phyloP scores from a whole-genome alignment of 2,797 vertebrate genomes.

The Prunella strophiata region DNA sequence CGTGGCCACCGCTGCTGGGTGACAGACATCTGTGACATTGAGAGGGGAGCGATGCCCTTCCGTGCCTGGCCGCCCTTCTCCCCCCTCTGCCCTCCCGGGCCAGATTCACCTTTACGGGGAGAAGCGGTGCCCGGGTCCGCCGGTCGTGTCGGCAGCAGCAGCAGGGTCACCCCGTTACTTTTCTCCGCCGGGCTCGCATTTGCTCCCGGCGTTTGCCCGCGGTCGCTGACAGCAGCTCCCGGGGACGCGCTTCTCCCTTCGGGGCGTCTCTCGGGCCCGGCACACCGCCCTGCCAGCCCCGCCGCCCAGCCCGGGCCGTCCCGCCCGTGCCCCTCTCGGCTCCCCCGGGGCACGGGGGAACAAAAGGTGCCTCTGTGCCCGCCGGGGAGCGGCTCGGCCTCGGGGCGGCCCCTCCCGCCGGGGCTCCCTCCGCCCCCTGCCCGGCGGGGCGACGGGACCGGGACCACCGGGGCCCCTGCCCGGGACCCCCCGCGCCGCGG shows the following conservation, averaged over 20 bases:
- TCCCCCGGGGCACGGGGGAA: neutral
- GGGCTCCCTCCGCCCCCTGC: neutral
- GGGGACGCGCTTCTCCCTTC: neutral
- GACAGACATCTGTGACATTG: conserved; percentile 18
- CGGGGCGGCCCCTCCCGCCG: neutral
- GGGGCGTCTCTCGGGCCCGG: neutral
- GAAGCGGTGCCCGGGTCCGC: neutral
- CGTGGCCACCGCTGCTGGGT: neutral
- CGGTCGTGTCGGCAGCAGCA: conserved; percentile 6
- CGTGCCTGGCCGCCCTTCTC: no score
- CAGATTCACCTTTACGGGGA: no score
- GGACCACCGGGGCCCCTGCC: no score
- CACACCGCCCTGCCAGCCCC: neutral
- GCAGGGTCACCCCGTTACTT: conserved; percentile 62
- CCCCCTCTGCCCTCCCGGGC: no score
- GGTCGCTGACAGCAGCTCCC: neutral
- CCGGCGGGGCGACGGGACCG: neutral
- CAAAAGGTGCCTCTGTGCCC: conserved; percentile 8
- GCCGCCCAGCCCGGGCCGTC: neutral
- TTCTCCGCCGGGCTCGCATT: neutral
- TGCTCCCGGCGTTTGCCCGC: conserved; percentile 10
- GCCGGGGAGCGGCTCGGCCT: neutral
- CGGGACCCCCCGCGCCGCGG: neutral
- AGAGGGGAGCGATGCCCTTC: no score
- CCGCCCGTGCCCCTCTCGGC: neutral